Evolutionary conservation across 2,888 invertebrate genomes (phyloP).

Genomic region (Rhingia rostrata): DNA sequence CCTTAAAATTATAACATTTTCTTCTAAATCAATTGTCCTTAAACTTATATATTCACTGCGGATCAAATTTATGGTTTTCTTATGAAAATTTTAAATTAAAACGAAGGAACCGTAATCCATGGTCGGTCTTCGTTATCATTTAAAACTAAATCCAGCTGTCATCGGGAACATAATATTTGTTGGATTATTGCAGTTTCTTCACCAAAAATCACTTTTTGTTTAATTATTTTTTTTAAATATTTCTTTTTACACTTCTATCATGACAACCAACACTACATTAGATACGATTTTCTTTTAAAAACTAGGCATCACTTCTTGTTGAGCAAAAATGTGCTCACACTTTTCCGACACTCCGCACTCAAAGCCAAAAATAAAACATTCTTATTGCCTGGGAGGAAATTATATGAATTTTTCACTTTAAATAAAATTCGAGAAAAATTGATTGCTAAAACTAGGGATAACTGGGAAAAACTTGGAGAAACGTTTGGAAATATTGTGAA

Average conservation of each 20-base stretch:
- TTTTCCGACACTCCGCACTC: constrained; percentile 53
- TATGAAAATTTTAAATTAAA: not conserved
- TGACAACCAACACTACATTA: too few species aligned
- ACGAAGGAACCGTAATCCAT: constrained; percentile 60
- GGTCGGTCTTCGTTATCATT: constrained; percentile 40
- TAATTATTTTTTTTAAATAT: not conserved
- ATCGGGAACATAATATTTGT: not conserved
- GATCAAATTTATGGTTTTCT: too few species aligned
- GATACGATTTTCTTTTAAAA: not conserved
- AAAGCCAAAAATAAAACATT: constrained; percentile 72
- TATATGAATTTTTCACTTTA: constrained; percentile 61
- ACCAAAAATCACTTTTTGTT: not conserved
- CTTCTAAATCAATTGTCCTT: too few species aligned
- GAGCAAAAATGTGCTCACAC: constrained; percentile 53
- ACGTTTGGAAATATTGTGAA: not conserved
- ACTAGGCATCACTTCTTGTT: constrained; percentile 11
- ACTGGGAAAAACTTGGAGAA: not conserved
- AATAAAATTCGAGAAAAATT: constrained; percentile 14
- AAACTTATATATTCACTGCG: not conserved
- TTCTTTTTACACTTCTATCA: not conserved
- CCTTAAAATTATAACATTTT: too few species aligned
- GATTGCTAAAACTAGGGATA: constrained; percentile 3
- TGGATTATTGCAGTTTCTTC: too few species aligned
- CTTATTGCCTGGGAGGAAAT: constrained; percentile 73
- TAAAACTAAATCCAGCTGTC: not conserved